These are phyloP conservation scores for Onychostruthus taczanowskii DNA, from an alignment of 2,113 vertebrate genomes.

Conservation along the genomic window DNA sequence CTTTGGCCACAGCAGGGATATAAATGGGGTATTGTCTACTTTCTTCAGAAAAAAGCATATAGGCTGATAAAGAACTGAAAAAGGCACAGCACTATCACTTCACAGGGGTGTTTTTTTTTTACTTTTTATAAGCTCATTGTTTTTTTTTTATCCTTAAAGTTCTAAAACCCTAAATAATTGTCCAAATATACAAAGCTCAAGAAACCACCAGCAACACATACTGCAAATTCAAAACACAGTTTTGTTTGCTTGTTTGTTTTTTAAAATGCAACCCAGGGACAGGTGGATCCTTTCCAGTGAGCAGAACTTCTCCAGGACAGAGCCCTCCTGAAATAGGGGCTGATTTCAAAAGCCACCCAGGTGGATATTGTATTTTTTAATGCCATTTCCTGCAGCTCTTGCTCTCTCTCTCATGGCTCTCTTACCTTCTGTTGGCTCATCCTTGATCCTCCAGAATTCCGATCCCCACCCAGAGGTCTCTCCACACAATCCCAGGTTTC, in stretches of 20 bases:
- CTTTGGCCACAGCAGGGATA: slow-evolving; percentile 92
- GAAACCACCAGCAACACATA: slow-evolving; percentile 70
- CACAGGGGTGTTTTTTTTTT: slow-evolving; percentile 70
- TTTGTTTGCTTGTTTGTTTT: slow-evolving; percentile 35
- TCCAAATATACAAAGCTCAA: slow-evolving; percentile 82
- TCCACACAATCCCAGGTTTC: not conserved
- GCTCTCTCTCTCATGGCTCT: not conserved
- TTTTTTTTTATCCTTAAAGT: slow-evolving; percentile 58
- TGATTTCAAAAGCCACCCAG: not conserved
- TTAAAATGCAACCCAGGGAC: slow-evolving; percentile 20
- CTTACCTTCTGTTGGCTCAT: not conserved
- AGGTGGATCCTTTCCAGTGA: slow-evolving; percentile 33
- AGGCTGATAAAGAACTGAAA: slow-evolving; percentile 71
- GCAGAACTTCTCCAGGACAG: not conserved
- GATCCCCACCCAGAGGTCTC: not conserved
- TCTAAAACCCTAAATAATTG: slow-evolving; percentile 79
- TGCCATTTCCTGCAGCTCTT: not conserved
- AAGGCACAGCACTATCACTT: slow-evolving; percentile 92
- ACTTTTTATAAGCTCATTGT: slow-evolving; percentile 59
- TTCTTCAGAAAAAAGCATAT: slow-evolving; percentile 73
- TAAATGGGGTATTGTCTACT: slow-evolving; percentile 77
- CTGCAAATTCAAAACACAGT: slow-evolving; percentile 65
- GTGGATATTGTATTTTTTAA: not conserved
- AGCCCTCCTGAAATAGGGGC: not conserved
- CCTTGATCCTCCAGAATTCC: not conserved